Conservation (phyloP, 2,113 vertebrate genomes). For the Accipiter virgatus region DNA sequence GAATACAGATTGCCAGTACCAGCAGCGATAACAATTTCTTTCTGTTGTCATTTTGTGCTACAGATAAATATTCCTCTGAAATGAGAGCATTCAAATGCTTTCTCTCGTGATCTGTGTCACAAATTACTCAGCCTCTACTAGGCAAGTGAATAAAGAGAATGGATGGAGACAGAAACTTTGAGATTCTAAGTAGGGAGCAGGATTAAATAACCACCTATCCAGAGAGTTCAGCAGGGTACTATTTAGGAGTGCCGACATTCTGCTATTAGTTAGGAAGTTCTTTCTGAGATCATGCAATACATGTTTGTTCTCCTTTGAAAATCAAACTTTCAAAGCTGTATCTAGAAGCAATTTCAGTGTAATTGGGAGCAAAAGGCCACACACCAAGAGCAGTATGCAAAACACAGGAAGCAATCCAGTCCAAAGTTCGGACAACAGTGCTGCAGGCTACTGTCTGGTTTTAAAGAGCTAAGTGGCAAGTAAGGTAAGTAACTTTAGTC, state of each 20-base stretch:
- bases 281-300: not conserved
- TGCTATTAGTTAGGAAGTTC: not conserved
- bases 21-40: not conserved
- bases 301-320: not conserved
- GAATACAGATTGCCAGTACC: not conserved
- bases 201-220: not conserved
- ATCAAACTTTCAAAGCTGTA: not conserved
- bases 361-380: not conserved
- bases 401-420: not conserved
- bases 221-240: not conserved
- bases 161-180: not conserved
- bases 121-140: not conserved
- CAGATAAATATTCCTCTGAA: not conserved
- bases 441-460: not conserved
- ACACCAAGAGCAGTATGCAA: not conserved
- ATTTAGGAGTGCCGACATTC: not conserved
- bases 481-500: not conserved
- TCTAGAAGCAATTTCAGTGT: not conserved
- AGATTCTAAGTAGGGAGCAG: not conserved
- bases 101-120: not conserved
- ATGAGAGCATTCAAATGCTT: not conserved
- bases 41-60: not conserved
- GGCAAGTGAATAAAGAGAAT: not conserved
- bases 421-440: not conserved
- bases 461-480: not conserved